Percentiles rank a stretch among this genome's conserved stretches.
Evolutionary conservation across 2,888 invertebrate species (phyloP).

Genomic region (Callinectes sapidus): DNA sequence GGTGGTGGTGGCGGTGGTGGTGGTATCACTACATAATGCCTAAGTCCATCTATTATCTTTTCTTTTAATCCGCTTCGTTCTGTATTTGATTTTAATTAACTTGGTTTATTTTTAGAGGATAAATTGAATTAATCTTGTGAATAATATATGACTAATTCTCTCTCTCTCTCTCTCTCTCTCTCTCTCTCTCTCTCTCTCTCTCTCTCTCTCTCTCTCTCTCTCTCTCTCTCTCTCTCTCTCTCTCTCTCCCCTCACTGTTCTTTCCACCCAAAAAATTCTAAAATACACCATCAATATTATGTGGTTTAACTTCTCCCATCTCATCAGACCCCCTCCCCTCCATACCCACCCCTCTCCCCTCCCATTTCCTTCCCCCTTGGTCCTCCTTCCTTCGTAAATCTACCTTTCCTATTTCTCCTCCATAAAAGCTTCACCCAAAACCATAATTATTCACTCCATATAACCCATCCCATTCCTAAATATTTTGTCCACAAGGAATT

Average conservation of each 20-base stretch:
- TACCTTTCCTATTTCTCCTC: neutral
- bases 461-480: neutral
- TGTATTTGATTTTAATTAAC: neutral
- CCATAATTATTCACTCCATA: conserved; percentile 11
- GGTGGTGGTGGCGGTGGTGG: neutral
- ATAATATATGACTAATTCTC: neutral
- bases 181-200: conserved; percentile 23
- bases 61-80: neutral
- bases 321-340: neutral
- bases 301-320: neutral
- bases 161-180: neutral
- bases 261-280: neutral
- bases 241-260: neutral
- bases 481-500: neutral
- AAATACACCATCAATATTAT: neutral
- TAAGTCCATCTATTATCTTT: neutral
- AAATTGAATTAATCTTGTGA: neutral
- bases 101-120: neutral
- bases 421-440: neutral
- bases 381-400: neutral
- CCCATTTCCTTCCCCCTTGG: neutral
- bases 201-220: conserved; percentile 36
- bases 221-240: conserved; percentile 32
- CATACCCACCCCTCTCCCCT: neutral
- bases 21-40: neutral